These are phyloP conservation scores for Formica selysi DNA, from an alignment of 1,140 invertebrate genomes.

Conservation along the genomic window DNA sequence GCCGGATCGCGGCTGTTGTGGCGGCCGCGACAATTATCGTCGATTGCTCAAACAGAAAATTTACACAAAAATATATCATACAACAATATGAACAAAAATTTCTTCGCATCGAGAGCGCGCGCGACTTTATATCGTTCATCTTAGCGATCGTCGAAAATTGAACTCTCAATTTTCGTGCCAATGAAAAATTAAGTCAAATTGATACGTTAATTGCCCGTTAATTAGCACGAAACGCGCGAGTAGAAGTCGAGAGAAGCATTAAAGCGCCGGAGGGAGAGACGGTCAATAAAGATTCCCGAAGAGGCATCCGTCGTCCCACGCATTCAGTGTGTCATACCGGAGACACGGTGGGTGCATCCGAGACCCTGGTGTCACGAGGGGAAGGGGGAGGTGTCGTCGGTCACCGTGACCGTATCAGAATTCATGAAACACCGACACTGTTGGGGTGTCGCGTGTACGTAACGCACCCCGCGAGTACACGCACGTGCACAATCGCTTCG, in stretches of 20 bases:
- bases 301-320: constrained; percentile 63
- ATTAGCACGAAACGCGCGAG: neutral
- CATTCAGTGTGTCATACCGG: constrained; percentile 76
- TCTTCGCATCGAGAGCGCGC: too few species aligned
- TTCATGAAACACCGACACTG: constrained; percentile 80
- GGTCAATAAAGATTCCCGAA: constrained; percentile 68
- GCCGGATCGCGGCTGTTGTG: neutral
- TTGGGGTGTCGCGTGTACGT: constrained; percentile 61
- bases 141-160: neutral
- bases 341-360: constrained; percentile 84
- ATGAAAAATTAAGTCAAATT: neutral
- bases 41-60: neutral
- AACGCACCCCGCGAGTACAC: constrained; percentile 28
- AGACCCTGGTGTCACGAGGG: constrained; percentile 77
- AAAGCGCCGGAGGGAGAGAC: neutral
- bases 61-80: neutral
- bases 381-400: constrained; percentile 74
- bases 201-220: too few species aligned
- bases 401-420: constrained; percentile 83
- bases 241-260: neutral
- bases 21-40: constrained; percentile 7
- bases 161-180: neutral
- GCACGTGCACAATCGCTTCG: constrained; percentile 30
- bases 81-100: too few species aligned
- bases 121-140: neutral